Evolutionary conservation across 2,113 vertebrate genomes (phyloP).

Genomic region (Propithecus coquereli): DNA sequence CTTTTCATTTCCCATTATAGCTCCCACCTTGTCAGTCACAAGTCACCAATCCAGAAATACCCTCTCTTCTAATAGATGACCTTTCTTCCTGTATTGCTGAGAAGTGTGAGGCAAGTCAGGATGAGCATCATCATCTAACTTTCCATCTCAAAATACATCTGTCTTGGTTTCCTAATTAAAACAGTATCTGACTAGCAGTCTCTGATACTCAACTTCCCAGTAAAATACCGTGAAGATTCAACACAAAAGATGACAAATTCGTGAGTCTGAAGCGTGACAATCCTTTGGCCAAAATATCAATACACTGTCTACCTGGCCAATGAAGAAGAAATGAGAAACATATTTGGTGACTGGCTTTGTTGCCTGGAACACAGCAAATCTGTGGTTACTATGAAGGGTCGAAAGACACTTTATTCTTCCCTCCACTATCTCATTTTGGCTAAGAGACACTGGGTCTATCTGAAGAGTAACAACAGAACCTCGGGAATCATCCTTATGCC

Average conservation of each 20-base stretch:
- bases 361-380: not conserved
- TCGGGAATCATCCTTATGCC: not conserved
- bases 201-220: not conserved
- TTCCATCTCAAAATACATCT: not conserved
- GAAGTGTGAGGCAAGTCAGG: not conserved
- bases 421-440: not conserved
- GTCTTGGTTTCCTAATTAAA: not conserved
- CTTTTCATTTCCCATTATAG: not conserved
- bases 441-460: not conserved
- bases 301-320: not conserved
- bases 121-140: not conserved
- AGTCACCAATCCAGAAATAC: not conserved
- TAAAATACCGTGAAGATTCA: not conserved
- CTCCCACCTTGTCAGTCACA: no score
- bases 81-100: not conserved
- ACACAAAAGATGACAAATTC: not conserved
- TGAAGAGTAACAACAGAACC: not conserved
- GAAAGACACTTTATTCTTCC: not conserved
- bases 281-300: not conserved
- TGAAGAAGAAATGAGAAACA: not conserved
- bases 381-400: not conserved
- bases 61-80: not conserved
- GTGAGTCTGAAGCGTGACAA: not conserved
- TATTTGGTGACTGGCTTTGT: not conserved
- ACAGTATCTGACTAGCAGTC: not conserved